phyloP scores from a whole-genome alignment of 2,113 vertebrate species.

The Barbus barbus region DNA sequence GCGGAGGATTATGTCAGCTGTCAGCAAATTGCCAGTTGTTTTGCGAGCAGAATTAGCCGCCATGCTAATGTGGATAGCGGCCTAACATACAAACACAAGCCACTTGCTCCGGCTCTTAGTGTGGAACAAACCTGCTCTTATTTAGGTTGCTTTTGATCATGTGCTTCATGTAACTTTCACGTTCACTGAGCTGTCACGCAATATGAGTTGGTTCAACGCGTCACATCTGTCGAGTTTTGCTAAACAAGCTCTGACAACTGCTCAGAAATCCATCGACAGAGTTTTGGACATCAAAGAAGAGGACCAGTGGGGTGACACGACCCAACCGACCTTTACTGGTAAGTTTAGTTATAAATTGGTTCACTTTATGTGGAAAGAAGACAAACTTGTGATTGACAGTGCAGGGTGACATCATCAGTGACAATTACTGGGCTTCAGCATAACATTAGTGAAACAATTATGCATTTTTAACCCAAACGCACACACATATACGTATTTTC shows the following conservation, averaged over 20 bases:
- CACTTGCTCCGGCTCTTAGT: background rate
- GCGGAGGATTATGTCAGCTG: background rate
- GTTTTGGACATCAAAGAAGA: conserved; percentile 96
- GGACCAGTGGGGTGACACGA: conserved; percentile 84
- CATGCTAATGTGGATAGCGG: conserved; percentile 30
- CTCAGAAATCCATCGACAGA: conserved; percentile 97
- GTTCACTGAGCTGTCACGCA: background rate
- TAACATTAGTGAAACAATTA: too few relatives aligned
- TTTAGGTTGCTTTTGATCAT: background rate
- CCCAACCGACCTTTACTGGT: conserved; percentile 80
- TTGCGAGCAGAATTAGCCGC: conserved; percentile 20
- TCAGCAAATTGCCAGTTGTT: background rate
- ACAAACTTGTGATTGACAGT: background rate
- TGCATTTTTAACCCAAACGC: background rate
- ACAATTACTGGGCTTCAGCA: background rate
- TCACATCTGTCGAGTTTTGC: conserved; percentile 95
- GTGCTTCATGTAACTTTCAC: conserved; percentile 8
- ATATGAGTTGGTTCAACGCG: conserved; percentile 99
- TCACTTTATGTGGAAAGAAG: background rate
- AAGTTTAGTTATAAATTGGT: conserved; percentile 41
- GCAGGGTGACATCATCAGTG: background rate
- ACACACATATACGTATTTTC: background rate
- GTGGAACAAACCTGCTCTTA: background rate
- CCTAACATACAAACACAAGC: background rate
- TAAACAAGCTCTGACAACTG: conserved; percentile 95